Evolutionary conservation across 2,797 vertebrate genomes (phyloP).

Genomic region (Epinephelus malabaricus): DNA sequence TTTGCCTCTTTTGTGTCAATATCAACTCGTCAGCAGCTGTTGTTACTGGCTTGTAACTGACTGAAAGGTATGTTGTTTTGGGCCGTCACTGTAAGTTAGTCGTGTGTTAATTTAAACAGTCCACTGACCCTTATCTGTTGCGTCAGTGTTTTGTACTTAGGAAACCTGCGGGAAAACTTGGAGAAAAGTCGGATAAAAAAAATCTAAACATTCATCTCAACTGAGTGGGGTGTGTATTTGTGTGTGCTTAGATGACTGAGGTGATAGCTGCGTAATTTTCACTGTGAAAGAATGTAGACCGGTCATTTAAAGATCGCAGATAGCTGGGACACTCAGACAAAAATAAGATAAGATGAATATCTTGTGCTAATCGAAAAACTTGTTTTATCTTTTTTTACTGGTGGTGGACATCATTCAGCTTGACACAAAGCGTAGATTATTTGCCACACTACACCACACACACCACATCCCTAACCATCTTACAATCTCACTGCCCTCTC

Average conservation of each 20-base stretch:
- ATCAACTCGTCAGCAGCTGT: conserved; percentile 15
- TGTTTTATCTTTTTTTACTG: conserved; percentile 1
- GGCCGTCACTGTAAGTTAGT: not conserved
- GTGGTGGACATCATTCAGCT: not conserved
- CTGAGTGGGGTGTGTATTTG: conserved; percentile 18
- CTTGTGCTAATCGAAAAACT: not conserved
- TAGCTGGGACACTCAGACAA: not conserved
- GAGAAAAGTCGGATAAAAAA: conserved; percentile 22
- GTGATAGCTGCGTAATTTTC: conserved; percentile 14
- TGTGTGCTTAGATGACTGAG: conserved; percentile 40
- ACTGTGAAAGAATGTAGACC: conserved; percentile 48
- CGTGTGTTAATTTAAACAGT: conserved; percentile 6
- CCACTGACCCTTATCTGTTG: conserved; percentile 28
- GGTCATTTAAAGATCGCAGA: conserved; percentile 17
- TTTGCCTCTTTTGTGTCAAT: not conserved
- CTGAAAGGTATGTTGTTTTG: conserved; percentile 20
- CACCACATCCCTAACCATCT: not conserved
- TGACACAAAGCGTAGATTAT: not conserved
- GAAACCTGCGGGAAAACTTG: conserved; percentile 11
- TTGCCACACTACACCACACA: not conserved
- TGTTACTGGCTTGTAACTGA: conserved; percentile 1
- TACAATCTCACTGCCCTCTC: not conserved
- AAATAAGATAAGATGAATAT: conserved; percentile 37
- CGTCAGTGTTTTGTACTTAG: conserved; percentile 18
- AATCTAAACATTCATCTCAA: conserved; percentile 34